Percentiles rank a stretch among this genome's conserved stretches.
These are phyloP conservation scores for Lasiommata megera DNA, from an alignment of 2,888 invertebrate genomes.

Conservation along the genomic window DNA sequence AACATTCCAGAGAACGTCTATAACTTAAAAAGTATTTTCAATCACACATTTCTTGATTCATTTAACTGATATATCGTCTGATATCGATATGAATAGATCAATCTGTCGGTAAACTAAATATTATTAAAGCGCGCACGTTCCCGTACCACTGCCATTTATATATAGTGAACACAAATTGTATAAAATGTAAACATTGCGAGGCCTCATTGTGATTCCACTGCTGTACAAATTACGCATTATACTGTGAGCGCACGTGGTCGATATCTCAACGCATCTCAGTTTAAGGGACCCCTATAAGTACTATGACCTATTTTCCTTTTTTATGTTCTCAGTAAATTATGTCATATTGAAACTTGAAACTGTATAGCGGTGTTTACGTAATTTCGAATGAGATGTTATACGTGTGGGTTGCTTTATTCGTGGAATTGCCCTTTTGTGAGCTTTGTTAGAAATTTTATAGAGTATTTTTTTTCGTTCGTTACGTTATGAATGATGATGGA, in stretches of 20 bases:
- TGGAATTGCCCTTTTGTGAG: neutral
- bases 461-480: too few species aligned
- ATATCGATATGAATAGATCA: conserved; percentile 1
- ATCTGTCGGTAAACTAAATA: conserved; percentile 3
- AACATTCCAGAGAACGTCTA: too few species aligned
- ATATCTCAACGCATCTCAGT: conserved; percentile 8
- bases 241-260: conserved; percentile 6
- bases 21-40: too few species aligned
- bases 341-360: conserved; percentile 6
- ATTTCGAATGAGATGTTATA: neutral
- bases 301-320: conserved; percentile 27
- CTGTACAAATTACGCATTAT: conserved; percentile 5
- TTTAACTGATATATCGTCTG: neutral
- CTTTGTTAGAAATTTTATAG: neutral
- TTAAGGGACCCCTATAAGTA: conserved; percentile 28
- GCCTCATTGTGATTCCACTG: conserved; percentile 14
- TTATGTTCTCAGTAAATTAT: conserved; percentile 8
- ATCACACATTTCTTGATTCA: too few species aligned
- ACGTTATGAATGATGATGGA: too few species aligned
- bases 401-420: neutral
- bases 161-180: conserved; percentile 11
- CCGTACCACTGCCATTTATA: conserved; percentile 5
- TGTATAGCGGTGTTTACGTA: neutral
- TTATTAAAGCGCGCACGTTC: conserved; percentile 15
- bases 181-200: conserved; percentile 12